Evolutionary conservation across 2,797 vertebrate species (phyloP).

Genomic region (Gymnoscopelus microlampas): DNA sequence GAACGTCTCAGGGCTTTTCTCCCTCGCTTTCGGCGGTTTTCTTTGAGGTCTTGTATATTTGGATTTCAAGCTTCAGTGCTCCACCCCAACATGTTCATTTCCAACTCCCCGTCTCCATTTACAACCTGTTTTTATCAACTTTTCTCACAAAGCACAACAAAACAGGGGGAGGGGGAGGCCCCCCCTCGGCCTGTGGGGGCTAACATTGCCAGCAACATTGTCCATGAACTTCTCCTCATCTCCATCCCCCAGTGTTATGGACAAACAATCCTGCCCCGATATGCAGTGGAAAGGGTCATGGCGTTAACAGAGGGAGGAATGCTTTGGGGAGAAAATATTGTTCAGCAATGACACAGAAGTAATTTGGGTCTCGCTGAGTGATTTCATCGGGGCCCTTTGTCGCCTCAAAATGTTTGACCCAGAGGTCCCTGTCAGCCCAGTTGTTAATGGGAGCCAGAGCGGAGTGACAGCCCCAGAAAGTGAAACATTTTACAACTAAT

Average conservation of each 20-base stretch:
- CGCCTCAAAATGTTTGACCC: constrained; percentile 87
- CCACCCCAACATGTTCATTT: constrained; percentile 83
- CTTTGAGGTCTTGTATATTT: constrained; percentile 85
- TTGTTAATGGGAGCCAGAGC: constrained; percentile 84
- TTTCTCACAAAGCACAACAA: constrained; percentile 85
- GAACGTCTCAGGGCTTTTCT: constrained; percentile 19
- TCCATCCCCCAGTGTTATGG: constrained; percentile 82
- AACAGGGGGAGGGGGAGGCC: constrained; percentile 80
- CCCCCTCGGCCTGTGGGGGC: constrained; percentile 54
- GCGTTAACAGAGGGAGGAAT: constrained; percentile 85
- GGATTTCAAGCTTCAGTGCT: constrained; percentile 80
- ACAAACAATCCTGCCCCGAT: constrained; percentile 84
- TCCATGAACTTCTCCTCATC: constrained; percentile 82
- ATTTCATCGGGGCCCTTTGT: constrained; percentile 86
- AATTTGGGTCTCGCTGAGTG: constrained; percentile 87
- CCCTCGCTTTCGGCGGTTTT: constrained; percentile 53
- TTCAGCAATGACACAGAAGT: constrained; percentile 90
- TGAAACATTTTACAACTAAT: constrained; percentile 88
- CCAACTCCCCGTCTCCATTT: constrained; percentile 82
- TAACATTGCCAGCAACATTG: constrained; percentile 79
- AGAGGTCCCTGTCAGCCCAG: constrained; percentile 84
- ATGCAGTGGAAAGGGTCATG: constrained; percentile 79
- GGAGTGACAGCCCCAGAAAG: constrained; percentile 86
- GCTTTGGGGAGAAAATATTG: constrained; percentile 86
- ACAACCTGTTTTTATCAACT: constrained; percentile 86